Base-by-base conservation (phyloP, 2,888 invertebrate genomes). In the Pseudolycoriella hygida region DNA sequence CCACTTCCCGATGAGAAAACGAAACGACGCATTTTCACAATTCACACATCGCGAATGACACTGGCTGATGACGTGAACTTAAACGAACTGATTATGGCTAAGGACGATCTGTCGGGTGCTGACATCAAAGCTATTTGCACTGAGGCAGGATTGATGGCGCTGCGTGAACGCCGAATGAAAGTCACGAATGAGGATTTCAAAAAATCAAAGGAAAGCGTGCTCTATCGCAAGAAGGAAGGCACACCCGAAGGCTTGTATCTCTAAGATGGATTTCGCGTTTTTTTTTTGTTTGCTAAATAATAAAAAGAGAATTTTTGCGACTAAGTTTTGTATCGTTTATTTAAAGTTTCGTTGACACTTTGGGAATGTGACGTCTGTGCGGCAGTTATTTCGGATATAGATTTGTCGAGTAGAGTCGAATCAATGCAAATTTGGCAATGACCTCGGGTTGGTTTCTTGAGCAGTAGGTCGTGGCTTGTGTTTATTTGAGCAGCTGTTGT, bases 151-250 rank as follows among this genome's bases (percentile, higher is more conserved):
- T 69, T 99, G 46, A 88, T 99, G 84, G 98, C 98, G 3, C 68
- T 98, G 43, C 73, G 98, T 50, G 98, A 98, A 65, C 77, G 98
- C 45, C 78, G 98, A 54, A 99, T 99, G 98, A 97, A 96, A 67
- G 98, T 98, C 30, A 98, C 93, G 50, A 96, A 94, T 69, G 97
- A 98, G 66, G 98, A 99, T 67, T 98, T 99, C 65, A 89, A 90
- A 64, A 98, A 99, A 64, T 94, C 97, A 0, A 98, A 98, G 67
- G 98, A 99, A 64, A 98, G 93, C 67, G 97, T 99, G 20, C 72
- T 99, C 42, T 98, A 98, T 62, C 78, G 97, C 49, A 98, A 98
- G 73, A 97, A 98, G 62, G 98, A 98, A 70, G 97, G 97, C 52
- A 96, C 96, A 40, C 98, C 98, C 1, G 98, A 99, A 69, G 97